Evolutionary conservation across 2,797 vertebrate genomes (phyloP).

Genomic region (Okamejei kenojei): DNA sequence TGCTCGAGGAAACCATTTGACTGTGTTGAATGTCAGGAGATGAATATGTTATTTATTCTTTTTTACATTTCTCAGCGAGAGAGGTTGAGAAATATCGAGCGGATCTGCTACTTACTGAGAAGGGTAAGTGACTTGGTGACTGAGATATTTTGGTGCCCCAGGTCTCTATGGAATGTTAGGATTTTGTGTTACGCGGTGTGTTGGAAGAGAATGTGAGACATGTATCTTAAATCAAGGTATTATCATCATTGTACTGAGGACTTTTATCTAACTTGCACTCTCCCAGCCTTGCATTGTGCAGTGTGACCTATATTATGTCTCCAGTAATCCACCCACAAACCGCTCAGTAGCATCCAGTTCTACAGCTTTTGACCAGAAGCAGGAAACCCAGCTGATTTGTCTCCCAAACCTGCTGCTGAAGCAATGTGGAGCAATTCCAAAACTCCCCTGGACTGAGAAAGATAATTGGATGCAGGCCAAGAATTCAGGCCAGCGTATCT

Average conservation of each 20-base stretch:
- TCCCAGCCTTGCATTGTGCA: too few relatives aligned
- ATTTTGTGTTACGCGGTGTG: background rate
- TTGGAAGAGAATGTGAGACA: background rate
- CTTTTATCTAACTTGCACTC: too few relatives aligned
- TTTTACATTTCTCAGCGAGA: constrained; percentile 67
- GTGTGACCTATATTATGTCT: too few relatives aligned
- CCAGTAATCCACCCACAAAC: too few relatives aligned
- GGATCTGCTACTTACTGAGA: constrained; percentile 90
- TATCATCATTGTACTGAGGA: background rate
- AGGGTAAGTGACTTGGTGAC: constrained; percentile 66
- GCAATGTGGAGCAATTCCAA: too few relatives aligned
- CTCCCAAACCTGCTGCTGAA: too few relatives aligned
- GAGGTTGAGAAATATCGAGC: constrained; percentile 88
- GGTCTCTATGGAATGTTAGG: background rate
- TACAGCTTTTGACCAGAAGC: too few relatives aligned
- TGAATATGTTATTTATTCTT: constrained; percentile 14
- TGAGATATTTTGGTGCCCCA: background rate
- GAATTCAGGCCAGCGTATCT: background rate
- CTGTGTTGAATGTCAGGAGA: background rate
- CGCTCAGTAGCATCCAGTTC: too few relatives aligned
- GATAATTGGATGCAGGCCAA: too few relatives aligned
- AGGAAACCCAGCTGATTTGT: too few relatives aligned
- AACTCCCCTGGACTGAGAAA: too few relatives aligned
- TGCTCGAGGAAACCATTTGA: background rate
- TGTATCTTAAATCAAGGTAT: background rate